Conservation (phyloP, 2,888 invertebrate genomes). For the Hypselothyrea guttata region DNA sequence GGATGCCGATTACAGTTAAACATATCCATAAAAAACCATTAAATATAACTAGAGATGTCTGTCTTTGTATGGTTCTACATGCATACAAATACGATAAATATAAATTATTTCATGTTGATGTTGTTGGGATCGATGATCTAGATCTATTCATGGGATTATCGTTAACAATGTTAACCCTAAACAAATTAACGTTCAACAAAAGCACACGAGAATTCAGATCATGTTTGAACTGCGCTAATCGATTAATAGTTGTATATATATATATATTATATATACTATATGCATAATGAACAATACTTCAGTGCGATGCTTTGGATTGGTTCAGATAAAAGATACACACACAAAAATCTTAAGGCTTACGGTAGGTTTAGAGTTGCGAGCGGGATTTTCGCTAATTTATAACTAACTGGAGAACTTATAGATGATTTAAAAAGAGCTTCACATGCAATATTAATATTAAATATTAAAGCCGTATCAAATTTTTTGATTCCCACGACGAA, state of each 20-base stretch:
- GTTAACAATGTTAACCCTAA: conserved; percentile 47
- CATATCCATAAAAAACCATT: conserved; percentile 22
- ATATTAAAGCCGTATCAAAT: conserved; percentile 23
- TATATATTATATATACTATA: conserved; percentile 19
- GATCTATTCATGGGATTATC: conserved; percentile 39
- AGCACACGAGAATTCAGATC: conserved; percentile 54
- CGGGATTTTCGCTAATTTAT: conserved; percentile 1
- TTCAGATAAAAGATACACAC: conserved; percentile 22
- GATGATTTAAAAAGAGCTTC: not conserved
- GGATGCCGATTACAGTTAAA: conserved; percentile 21
- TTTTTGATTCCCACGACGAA: conserved; percentile 41
- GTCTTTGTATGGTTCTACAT: conserved; percentile 13
- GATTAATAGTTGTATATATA: conserved; percentile 22
- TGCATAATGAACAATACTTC: conserved; percentile 39
- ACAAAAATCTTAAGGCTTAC: conserved; percentile 10
- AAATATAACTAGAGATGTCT: conserved; percentile 8
- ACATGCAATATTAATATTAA: no score
- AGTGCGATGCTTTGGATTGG: conserved; percentile 42
- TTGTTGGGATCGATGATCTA: conserved; percentile 31
- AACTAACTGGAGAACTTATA: no score
- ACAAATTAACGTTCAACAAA: conserved; percentile 59
- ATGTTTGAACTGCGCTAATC: conserved; percentile 25
- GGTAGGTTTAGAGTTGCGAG: conserved; percentile 2
- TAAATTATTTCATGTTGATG: conserved; percentile 28
- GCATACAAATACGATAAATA: conserved; percentile 53